Percentiles rank a stretch among this genome's conserved stretches.
Conservation (phyloP, 2,797 vertebrate genomes). For the Xenentodon cancila region DNA sequence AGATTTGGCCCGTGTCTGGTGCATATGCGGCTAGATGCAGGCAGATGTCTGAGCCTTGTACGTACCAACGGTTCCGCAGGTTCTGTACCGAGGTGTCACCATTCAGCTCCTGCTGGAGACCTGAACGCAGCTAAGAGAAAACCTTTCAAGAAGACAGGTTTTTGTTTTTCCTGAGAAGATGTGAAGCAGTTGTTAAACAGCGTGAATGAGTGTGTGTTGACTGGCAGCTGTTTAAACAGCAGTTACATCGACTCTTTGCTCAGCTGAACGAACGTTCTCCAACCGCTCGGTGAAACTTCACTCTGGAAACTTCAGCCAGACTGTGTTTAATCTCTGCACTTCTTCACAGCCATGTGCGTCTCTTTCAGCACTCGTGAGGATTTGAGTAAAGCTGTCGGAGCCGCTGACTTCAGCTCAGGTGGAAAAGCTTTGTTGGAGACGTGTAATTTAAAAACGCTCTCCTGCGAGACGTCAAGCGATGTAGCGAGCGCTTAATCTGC, state of each 20-base stretch:
- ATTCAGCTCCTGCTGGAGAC: too few relatives aligned
- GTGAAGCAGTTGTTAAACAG: conserved; percentile 49
- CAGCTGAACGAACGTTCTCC: conserved; percentile 26
- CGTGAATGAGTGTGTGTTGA: conserved; percentile 39
- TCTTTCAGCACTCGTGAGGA: conserved; percentile 44
- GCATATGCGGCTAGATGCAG: too few relatives aligned
- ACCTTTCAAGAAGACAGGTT: too few relatives aligned
- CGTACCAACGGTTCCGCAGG: too few relatives aligned
- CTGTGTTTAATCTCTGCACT: conserved; percentile 48
- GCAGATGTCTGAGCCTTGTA: too few relatives aligned
- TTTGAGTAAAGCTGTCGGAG: conserved; percentile 47
- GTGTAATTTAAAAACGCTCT: conserved; percentile 61
- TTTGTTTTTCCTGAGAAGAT: conserved; percentile 14
- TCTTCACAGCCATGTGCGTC: conserved; percentile 26
- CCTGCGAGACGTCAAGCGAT: conserved; percentile 60
- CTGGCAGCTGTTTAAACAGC: conserved; percentile 76
- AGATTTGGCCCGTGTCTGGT: too few relatives aligned
- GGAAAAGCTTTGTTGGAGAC: conserved; percentile 58
- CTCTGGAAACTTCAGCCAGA: conserved; percentile 21
- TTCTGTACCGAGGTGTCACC: too few relatives aligned
- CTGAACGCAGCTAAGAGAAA: too few relatives aligned
- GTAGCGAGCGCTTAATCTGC: conserved; percentile 67
- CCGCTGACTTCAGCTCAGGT: conserved; percentile 28
- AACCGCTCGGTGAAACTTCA: not conserved
- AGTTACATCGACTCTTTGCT: conserved; percentile 49